A percentile compares a stretch with the other conserved stretches of the same genome.
Evolutionary conservation across 2,888 invertebrate genomes (phyloP).

Genomic region (Rhagonycha lutea): DNA sequence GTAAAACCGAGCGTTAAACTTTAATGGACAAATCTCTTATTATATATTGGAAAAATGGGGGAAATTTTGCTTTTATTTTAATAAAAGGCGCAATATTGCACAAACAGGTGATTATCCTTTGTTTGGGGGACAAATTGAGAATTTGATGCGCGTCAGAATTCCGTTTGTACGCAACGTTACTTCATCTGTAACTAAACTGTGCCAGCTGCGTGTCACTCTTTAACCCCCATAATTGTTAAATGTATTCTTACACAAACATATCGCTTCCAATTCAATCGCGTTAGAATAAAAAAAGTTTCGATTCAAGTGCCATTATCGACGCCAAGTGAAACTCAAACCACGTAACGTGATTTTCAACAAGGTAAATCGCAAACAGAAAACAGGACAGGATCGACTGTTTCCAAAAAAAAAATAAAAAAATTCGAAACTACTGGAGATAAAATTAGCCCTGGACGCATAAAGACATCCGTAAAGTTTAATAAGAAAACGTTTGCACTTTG

Average conservation of each 20-base stretch:
- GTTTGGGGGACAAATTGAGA: conserved; percentile 51
- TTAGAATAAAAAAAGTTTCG: not conserved
- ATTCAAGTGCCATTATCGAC: not conserved
- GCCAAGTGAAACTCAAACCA: not conserved
- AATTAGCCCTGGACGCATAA: not conserved
- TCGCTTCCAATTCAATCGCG: not conserved
- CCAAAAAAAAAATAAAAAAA: not conserved
- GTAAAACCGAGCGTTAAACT: conserved; percentile 42
- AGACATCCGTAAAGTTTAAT: conserved; percentile 32
- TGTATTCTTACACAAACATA: not conserved
- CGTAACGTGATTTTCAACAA: not conserved
- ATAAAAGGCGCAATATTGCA: conserved; percentile 41
- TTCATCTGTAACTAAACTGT: conserved; percentile 47
- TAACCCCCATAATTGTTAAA: conserved; percentile 4
- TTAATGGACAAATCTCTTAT: conserved; percentile 31
- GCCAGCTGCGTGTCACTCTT: conserved; percentile 44
- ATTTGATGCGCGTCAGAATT: conserved; percentile 50
- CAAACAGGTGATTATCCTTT: conserved; percentile 52
- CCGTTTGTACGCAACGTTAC: conserved; percentile 41
- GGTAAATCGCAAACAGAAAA: not conserved
- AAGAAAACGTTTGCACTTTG: conserved; percentile 33
- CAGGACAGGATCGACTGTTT: not conserved
- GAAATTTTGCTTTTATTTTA: conserved; percentile 34
- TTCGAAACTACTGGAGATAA: not conserved
- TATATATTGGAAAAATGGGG: conserved; percentile 22